Conservation (phyloP, 2,888 invertebrate genomes). For the Stenotaenia linearis region DNA sequence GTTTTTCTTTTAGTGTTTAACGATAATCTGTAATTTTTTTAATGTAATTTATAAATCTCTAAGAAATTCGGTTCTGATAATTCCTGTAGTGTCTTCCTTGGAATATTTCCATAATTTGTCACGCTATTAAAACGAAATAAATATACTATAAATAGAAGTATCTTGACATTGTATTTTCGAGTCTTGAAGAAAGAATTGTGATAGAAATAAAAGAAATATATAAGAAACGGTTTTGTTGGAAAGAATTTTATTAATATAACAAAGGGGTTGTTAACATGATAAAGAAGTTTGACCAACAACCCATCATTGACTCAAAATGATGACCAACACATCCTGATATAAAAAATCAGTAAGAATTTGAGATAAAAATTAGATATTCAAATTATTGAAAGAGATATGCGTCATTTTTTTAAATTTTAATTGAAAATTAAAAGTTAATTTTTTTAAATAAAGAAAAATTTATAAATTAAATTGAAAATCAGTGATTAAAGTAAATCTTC, state of each 20-base stretch:
- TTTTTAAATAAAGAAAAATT: too few species aligned
- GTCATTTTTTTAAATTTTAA: too few species aligned
- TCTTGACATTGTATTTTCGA: too few species aligned
- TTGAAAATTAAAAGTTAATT: too few species aligned
- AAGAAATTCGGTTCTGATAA: background rate
- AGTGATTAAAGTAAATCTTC: too few species aligned
- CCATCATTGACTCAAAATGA: slow-evolving; percentile 11
- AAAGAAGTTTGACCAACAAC: slow-evolving; percentile 19
- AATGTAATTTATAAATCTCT: background rate
- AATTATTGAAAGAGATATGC: background rate
- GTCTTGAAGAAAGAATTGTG: too few species aligned
- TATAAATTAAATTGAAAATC: too few species aligned
- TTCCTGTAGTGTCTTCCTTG: background rate
- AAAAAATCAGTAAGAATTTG: background rate
- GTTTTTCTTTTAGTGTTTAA: background rate
- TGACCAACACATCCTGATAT: slow-evolving; percentile 1
- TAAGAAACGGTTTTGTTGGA: background rate
- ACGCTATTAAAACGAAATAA: background rate
- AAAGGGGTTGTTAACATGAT: slow-evolving; percentile 17
- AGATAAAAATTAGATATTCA: background rate
- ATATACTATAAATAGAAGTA: background rate
- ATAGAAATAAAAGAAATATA: too few species aligned
- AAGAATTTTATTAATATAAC: slow-evolving; percentile 18
- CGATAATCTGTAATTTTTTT: background rate
- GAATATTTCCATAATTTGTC: background rate